Conservation (phyloP, 2,113 vertebrate genomes). For the Lota lota region DNA sequence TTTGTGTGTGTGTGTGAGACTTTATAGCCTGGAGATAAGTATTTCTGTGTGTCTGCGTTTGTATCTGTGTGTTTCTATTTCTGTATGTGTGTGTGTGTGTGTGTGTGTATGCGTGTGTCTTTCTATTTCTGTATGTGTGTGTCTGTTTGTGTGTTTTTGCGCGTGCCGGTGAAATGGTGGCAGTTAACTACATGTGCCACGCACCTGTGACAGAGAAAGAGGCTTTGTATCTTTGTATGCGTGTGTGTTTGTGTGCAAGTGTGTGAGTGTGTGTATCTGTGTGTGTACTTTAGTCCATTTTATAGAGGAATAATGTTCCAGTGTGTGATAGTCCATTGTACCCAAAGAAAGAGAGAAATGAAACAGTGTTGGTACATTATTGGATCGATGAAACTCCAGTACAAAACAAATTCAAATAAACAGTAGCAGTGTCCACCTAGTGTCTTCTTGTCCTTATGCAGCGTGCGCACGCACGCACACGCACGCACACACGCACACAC, state of each 20-base stretch:
- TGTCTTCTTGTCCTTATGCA: too few species aligned
- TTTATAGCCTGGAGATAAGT: background rate
- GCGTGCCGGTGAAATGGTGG: background rate
- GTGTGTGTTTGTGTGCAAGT: background rate
- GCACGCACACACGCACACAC: too few species aligned
- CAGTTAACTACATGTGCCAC: background rate
- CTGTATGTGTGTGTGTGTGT: constrained; percentile 4
- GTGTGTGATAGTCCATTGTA: constrained; percentile 59
- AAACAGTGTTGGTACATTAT: constrained; percentile 54
- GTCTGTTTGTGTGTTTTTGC: too few species aligned
- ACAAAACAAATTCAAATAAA: constrained; percentile 61
- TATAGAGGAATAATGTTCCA: constrained; percentile 58
- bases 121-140: constrained; percentile 13
- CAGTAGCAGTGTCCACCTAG: constrained; percentile 42
- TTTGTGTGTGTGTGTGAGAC: constrained; percentile 5
- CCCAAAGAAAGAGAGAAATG: constrained; percentile 65
- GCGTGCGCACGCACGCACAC: too few species aligned
- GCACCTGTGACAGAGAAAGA: background rate
- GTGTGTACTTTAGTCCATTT: constrained; percentile 52
- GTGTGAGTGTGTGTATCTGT: constrained; percentile 27
- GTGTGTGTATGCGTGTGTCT: background rate
- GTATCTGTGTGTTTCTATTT: background rate
- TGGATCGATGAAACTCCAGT: constrained; percentile 60
- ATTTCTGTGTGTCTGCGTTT: constrained; percentile 18
- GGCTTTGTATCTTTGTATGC: background rate